These are phyloP conservation scores for Megaceryle alcyon DNA, from an alignment of 2,797 vertebrate genomes.

Conservation along the genomic window DNA sequence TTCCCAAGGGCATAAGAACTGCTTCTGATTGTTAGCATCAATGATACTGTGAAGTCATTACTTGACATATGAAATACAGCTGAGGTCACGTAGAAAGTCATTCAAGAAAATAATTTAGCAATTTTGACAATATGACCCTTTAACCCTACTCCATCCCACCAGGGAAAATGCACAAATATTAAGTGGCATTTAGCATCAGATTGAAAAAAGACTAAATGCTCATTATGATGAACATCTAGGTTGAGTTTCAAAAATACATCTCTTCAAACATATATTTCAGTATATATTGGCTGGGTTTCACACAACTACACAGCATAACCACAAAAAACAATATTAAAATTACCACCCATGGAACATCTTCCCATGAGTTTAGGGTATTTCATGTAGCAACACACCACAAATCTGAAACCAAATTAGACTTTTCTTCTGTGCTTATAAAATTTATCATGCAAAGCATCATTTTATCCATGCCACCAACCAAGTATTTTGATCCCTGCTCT, in stretches of 20 bases:
- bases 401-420: conserved; percentile 26
- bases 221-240: neutral
- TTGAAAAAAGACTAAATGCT: neutral
- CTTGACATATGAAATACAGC: neutral
- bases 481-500: conserved; percentile 29
- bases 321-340: neutral
- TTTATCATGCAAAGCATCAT: conserved; percentile 14
- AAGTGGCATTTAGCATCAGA: neutral
- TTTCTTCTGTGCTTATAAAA: conserved; percentile 11
- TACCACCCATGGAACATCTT: neutral
- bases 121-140: neutral
- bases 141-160: neutral
- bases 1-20: neutral
- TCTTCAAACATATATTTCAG: neutral
- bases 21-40: neutral
- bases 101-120: neutral
- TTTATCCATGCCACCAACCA: conserved; percentile 9
- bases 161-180: neutral
- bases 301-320: neutral
- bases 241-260: neutral
- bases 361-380: neutral
- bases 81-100: neutral
- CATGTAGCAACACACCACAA: neutral
- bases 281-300: neutral
- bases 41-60: neutral